Evolutionary conservation across 2,888 invertebrate species (phyloP).

Genomic region (Linnaemya vulpina): DNA sequence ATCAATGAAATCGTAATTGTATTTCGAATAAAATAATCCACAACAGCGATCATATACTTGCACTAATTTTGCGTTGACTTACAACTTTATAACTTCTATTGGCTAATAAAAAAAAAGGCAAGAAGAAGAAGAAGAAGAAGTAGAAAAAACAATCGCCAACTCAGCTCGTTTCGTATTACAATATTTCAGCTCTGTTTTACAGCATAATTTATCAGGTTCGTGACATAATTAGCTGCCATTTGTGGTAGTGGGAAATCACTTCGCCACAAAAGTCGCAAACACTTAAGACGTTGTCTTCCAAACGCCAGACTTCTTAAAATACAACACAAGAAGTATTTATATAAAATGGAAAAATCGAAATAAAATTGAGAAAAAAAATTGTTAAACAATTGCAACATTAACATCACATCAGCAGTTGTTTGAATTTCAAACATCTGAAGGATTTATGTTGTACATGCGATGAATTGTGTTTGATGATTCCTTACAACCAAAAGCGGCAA

Average conservation of each 20-base stretch:
- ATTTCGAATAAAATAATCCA: neutral
- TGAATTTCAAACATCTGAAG: slow-evolving; percentile 72
- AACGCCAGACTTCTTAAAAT: slow-evolving; percentile 41
- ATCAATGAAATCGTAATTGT: slow-evolving; percentile 10
- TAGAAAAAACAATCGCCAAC: neutral
- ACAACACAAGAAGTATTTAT: slow-evolving; percentile 31
- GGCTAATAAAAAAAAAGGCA: slow-evolving; percentile 42
- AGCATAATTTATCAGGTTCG: slow-evolving; percentile 81
- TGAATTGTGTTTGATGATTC: slow-evolving; percentile 72
- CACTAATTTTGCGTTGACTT: slow-evolving; percentile 53
- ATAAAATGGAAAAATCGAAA: neutral
- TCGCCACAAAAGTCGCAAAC: slow-evolving; percentile 30
- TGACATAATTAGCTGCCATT: slow-evolving; percentile 82
- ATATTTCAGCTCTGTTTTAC: slow-evolving; percentile 73
- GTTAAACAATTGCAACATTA: slow-evolving; percentile 62
- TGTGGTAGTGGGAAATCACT: slow-evolving; percentile 79
- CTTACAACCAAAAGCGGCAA: slow-evolving; percentile 71
- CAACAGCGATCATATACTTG: slow-evolving; percentile 28
- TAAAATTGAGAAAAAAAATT: neutral
- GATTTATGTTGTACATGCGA: slow-evolving; percentile 72
- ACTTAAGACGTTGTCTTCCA: slow-evolving; percentile 21
- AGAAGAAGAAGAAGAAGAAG: neutral
- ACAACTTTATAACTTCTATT: slow-evolving; percentile 69
- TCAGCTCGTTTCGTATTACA: slow-evolving; percentile 61
- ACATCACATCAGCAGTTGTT: slow-evolving; percentile 68